Evolutionary conservation across 92 coral and sea anemone species (phyloP).

Genomic region (Isaurus tuberculatus): DNA sequence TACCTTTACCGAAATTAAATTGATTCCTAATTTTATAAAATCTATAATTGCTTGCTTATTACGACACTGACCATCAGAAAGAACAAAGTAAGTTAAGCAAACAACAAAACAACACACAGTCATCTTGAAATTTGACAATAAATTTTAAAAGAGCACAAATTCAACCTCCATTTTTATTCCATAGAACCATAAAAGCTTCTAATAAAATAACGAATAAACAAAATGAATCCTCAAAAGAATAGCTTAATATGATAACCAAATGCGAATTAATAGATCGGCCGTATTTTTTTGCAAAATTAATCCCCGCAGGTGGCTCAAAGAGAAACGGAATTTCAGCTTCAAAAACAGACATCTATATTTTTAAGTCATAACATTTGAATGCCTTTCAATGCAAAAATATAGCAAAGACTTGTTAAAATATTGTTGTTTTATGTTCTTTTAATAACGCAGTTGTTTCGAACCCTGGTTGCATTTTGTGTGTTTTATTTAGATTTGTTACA

Average conservation of each 20-base stretch:
- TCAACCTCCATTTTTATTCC: not conserved
- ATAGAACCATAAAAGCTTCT: not conserved
- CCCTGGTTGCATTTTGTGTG: constrained; percentile 16
- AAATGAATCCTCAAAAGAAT: constrained; percentile 9
- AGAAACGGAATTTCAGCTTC: constrained; percentile 62
- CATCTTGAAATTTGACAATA: constrained; percentile 37
- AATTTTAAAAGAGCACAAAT: constrained; percentile 16
- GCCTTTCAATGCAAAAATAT: constrained; percentile 17
- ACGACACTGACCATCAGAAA: constrained; percentile 65
- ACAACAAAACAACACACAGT: constrained; percentile 36
- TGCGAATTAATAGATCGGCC: constrained; percentile 14
- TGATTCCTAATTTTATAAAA: constrained; percentile 95
- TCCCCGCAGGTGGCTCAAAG: constrained; percentile 75
- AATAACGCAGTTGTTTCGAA: constrained; percentile 35
- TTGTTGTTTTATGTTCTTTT: constrained; percentile 25
- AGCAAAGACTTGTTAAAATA: constrained; percentile 33
- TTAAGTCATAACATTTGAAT: constrained; percentile 20
- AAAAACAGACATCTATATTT: constrained; percentile 66
- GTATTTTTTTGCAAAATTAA: constrained; percentile 12
- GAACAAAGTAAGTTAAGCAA: constrained; percentile 67
- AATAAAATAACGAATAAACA: constrained; percentile 13
- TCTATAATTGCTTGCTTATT: constrained; percentile 87
- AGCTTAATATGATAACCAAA: constrained; percentile 29
- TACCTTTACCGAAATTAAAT: constrained; percentile 85
- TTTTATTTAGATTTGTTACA: constrained; percentile 30